phyloP scores from a whole-genome alignment of 35 echinoderm and acorn worm species.

The Apostichopus japonicus region DNA sequence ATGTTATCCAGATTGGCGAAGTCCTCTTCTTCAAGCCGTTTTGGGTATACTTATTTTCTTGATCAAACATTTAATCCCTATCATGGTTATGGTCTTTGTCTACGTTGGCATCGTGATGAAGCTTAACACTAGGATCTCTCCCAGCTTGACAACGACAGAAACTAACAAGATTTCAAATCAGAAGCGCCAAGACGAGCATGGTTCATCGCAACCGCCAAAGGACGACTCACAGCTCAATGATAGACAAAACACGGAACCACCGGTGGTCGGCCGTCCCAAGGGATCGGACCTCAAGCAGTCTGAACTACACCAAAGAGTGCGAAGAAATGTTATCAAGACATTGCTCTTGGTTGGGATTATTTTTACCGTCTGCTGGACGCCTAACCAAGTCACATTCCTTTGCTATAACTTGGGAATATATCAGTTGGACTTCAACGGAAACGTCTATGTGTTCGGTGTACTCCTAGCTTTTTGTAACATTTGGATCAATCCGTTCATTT shows the following conservation, averaged over 20 bases:
- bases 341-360: background rate
- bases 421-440: background rate
- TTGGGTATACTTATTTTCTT: conserved; percentile 2
- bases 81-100: conserved; percentile 5
- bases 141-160: background rate
- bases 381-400: conserved; percentile 19
- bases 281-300: background rate
- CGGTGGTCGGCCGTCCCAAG: background rate
- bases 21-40: conserved; percentile 13
- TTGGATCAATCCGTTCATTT: conserved; percentile 51
- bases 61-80: conserved; percentile 13
- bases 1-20: conserved; percentile 16
- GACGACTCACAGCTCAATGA: background rate
- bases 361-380: conserved; percentile 25
- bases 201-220: no score
- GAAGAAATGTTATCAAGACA: conserved; percentile 40
- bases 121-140: background rate
- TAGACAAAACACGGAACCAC: background rate
- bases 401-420: conserved; percentile 3
- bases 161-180: background rate
- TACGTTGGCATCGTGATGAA: background rate
- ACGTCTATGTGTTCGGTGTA: conserved; percentile 9
- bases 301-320: background rate
- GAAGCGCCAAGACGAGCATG: background rate
- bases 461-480: conserved; percentile 31